Evolutionary conservation across 23 tunicate species (phyloP).

Genomic region (Corella eumyota): DNA sequence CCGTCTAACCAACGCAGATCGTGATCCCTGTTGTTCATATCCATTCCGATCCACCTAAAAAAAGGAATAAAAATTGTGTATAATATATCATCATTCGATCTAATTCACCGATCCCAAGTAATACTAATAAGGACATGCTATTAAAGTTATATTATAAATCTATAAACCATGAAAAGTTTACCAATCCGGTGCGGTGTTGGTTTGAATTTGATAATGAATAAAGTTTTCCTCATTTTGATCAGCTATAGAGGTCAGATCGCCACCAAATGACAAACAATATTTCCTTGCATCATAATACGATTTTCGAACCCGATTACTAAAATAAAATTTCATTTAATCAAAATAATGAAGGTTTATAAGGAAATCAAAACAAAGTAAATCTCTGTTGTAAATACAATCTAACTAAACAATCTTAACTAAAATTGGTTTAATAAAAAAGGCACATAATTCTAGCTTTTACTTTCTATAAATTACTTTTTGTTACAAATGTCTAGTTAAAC

Average conservation of each 20-base stretch:
- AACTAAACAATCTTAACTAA: too few relatives aligned
- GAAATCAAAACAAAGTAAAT: too few relatives aligned
- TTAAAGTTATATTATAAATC: too few relatives aligned
- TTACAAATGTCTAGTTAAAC: too few relatives aligned
- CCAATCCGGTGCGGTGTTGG: slow-evolving; percentile 15
- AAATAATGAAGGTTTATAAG: too few relatives aligned
- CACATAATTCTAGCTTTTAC: too few relatives aligned
- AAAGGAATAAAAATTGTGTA: not conserved
- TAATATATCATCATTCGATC: not conserved
- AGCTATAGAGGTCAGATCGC: slow-evolving; percentile 39
- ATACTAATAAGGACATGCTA: too few relatives aligned
- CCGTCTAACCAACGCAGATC: slow-evolving; percentile 67
- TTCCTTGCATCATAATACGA: slow-evolving; percentile 49
- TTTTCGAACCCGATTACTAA: slow-evolving; percentile 28
- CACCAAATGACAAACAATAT: slow-evolving; percentile 21
- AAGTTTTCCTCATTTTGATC: slow-evolving; percentile 37
- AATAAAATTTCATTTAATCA: too few relatives aligned
- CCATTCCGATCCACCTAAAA: slow-evolving; percentile 91
- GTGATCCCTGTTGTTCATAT: slow-evolving; percentile 66
- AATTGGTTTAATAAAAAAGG: too few relatives aligned
- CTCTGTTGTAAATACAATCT: too few relatives aligned
- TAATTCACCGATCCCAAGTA: slow-evolving; percentile 7
- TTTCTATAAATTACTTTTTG: too few relatives aligned
- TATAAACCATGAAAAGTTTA: not conserved
- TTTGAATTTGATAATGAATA: slow-evolving; percentile 34